phyloP scores from a whole-genome alignment of 2,888 invertebrate genomes.

The Crepidodera aurea region DNA sequence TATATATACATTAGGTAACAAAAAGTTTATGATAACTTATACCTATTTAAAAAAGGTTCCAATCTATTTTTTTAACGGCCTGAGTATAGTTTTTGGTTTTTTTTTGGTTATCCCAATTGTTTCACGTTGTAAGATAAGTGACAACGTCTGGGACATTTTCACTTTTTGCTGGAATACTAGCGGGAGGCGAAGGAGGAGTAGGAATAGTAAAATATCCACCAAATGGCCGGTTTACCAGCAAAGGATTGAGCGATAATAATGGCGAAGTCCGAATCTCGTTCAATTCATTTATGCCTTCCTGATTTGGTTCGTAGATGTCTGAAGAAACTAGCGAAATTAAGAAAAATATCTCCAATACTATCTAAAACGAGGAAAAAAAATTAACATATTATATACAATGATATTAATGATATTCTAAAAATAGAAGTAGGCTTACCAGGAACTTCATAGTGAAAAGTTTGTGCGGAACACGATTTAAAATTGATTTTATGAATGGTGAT shows the following conservation, averaged over 20 bases:
- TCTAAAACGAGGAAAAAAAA: slow-evolving; percentile 2
- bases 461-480: background rate
- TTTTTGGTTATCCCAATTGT: too few species aligned
- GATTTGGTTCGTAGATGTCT: slow-evolving; percentile 22
- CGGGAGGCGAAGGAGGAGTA: background rate
- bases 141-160: slow-evolving; percentile 19
- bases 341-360: background rate
- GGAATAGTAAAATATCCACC: background rate
- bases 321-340: background rate
- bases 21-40: too few species aligned
- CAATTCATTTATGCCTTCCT: background rate
- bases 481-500: slow-evolving; percentile 5
- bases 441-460: slow-evolving; percentile 1
- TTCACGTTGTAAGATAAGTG: slow-evolving; percentile 16
- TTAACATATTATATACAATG: background rate
- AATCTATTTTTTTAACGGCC: too few species aligned
- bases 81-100: too few species aligned
- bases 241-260: background rate
- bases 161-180: background rate
- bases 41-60: too few species aligned
- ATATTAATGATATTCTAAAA: too few species aligned
- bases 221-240: slow-evolving; percentile 4
- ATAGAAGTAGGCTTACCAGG: slow-evolving; percentile 1
- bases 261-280: background rate
- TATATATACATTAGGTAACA: too few species aligned